phyloP scores from a whole-genome alignment of 2,888 invertebrate genomes.

The Eledone cirrhosa region DNA sequence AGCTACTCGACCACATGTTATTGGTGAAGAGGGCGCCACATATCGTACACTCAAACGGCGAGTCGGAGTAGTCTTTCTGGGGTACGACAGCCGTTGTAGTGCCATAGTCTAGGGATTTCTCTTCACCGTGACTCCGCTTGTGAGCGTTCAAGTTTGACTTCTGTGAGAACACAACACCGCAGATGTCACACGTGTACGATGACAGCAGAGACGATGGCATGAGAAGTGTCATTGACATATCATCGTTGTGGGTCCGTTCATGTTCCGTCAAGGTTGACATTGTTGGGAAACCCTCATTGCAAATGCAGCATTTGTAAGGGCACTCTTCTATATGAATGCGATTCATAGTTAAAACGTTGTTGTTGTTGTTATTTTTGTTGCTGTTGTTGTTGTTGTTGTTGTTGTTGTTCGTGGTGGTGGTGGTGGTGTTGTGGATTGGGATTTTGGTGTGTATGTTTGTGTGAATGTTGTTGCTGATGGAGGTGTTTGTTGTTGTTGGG shows the following conservation, averaged over 20 bases:
- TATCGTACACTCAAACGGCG: slow-evolving; percentile 15
- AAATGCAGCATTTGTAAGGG: slow-evolving; percentile 21
- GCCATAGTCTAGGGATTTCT: slow-evolving; percentile 11
- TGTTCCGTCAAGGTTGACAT: not conserved
- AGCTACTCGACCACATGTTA: slow-evolving; percentile 23
- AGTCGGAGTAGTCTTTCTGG: slow-evolving; percentile 12
- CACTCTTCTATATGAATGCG: slow-evolving; percentile 25
- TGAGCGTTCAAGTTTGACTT: slow-evolving; percentile 23
- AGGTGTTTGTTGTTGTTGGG: not conserved
- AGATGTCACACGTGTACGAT: slow-evolving; percentile 20
- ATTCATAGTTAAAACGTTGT: not conserved
- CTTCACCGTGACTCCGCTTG: not conserved
- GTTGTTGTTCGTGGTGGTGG: not conserved
- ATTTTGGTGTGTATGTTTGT: no score
- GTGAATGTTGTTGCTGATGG: not conserved
- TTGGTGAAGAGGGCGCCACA: slow-evolving; percentile 23
- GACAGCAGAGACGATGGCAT: not conserved
- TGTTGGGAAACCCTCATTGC: slow-evolving; percentile 21
- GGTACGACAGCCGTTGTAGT: not conserved
- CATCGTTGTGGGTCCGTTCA: slow-evolving; percentile 23
- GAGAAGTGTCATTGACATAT: not conserved
- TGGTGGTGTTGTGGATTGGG: not conserved
- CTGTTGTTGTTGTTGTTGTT: not conserved
- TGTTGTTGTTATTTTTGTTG: not conserved
- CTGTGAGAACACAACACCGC: slow-evolving; percentile 11